phyloP scores from a whole-genome alignment of 2,888 invertebrate genomes.

The Dryobotodes eremita region DNA sequence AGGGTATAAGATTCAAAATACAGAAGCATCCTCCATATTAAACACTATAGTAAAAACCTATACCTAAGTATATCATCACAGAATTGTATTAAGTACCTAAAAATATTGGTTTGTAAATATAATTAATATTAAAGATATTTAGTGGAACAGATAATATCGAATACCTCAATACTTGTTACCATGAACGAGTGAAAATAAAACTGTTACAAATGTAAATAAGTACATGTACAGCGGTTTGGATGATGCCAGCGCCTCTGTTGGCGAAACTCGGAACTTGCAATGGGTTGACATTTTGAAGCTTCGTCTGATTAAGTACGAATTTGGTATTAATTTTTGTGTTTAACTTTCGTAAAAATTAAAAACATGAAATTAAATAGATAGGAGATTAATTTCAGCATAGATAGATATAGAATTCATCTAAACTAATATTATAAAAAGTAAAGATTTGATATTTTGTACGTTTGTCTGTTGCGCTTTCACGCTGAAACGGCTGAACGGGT shows the following conservation, averaged over 20 bases:
- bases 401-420: background rate
- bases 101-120: slow-evolving; percentile 67
- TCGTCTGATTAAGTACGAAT: background rate
- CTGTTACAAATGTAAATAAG: slow-evolving; percentile 58
- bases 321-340: background rate
- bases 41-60: slow-evolving; percentile 36
- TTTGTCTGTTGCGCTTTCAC: background rate
- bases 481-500: background rate
- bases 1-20: slow-evolving; percentile 39
- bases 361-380: background rate
- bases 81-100: slow-evolving; percentile 58
- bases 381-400: background rate
- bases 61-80: slow-evolving; percentile 62
- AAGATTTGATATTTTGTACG: background rate
- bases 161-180: slow-evolving; percentile 72
- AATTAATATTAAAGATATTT: slow-evolving; percentile 43
- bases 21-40: slow-evolving; percentile 44
- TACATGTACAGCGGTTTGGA: slow-evolving; percentile 15
- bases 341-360: background rate
- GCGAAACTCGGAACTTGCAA: slow-evolving; percentile 18
- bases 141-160: slow-evolving; percentile 69
- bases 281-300: background rate
- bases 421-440: no score
- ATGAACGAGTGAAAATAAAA: slow-evolving; percentile 53
- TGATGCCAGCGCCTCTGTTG: slow-evolving; percentile 32